phyloP scores from a whole-genome alignment of 2,113 vertebrate species.

The Pterophyllum scalare region DNA sequence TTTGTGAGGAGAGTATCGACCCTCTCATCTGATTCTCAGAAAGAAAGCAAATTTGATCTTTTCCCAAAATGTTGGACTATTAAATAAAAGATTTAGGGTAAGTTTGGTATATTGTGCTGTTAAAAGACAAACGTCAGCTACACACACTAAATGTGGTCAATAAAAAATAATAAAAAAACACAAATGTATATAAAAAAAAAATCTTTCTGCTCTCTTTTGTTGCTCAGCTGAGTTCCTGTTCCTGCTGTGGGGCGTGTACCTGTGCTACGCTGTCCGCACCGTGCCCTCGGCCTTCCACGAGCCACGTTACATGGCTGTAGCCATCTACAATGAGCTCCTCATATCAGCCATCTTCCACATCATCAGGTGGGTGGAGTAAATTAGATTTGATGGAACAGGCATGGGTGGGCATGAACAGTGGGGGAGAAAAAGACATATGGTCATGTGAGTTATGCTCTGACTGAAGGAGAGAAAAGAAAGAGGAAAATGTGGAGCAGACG shows the following conservation, averaged over 20 bases:
- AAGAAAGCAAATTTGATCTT: neutral
- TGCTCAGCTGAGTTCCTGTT: slow-evolving; percentile 94
- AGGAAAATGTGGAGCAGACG: neutral
- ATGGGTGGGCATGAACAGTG: neutral
- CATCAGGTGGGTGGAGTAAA: slow-evolving; percentile 87
- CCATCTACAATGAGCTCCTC: slow-evolving; percentile 98
- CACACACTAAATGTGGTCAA: neutral
- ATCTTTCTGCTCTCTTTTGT: slow-evolving; percentile 38
- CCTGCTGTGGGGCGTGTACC: slow-evolving; percentile 96
- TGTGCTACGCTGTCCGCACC: slow-evolving; percentile 95
- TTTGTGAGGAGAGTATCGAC: neutral
- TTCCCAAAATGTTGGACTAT: neutral
- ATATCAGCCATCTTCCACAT: slow-evolving; percentile 96
- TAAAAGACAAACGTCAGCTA: neutral
- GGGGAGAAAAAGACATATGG: neutral
- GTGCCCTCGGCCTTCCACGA: slow-evolving; percentile 97
- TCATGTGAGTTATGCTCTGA: neutral
- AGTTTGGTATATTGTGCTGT: neutral
- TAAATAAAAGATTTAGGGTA: neutral
- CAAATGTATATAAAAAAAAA: no score
- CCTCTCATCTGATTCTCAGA: neutral
- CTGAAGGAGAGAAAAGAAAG: neutral
- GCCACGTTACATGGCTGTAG: slow-evolving; percentile 96
- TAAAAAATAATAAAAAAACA: no score
- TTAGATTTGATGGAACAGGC: neutral